Evolutionary conservation across 2,888 invertebrate genomes (phyloP).

Genomic region (Hecatera dysodea): DNA sequence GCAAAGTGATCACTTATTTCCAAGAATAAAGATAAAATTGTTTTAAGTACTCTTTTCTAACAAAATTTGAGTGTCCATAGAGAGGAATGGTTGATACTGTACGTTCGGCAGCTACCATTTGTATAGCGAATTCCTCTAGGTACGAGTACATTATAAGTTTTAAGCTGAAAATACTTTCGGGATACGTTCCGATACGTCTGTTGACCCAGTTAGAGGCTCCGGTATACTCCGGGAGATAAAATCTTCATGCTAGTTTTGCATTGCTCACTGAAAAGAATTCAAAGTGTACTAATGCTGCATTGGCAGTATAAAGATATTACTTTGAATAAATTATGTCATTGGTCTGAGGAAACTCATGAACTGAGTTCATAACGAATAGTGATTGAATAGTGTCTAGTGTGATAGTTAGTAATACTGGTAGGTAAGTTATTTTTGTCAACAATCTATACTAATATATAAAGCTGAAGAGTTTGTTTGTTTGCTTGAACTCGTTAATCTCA

Average conservation of each 20-base stretch:
- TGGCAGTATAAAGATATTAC: slow-evolving; percentile 19
- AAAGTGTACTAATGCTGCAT: slow-evolving; percentile 12
- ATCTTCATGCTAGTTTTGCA: slow-evolving; percentile 50
- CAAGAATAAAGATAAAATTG: slow-evolving; percentile 11
- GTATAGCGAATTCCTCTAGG: slow-evolving; percentile 32
- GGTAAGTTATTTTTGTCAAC: too few relatives aligned
- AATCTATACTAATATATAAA: too few relatives aligned
- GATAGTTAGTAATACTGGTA: not conserved
- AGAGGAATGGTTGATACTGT: slow-evolving; percentile 44
- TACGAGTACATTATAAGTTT: slow-evolving; percentile 53
- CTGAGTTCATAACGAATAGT: not conserved
- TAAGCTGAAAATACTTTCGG: slow-evolving; percentile 56
- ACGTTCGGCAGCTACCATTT: slow-evolving; percentile 32
- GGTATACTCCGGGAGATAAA: slow-evolving; percentile 43
- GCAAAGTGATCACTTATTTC: not conserved
- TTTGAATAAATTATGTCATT: slow-evolving; percentile 4
- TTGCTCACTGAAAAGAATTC: slow-evolving; percentile 42
- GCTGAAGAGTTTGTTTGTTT: too few relatives aligned
- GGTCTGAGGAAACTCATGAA: not conserved
- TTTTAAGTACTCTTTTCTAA: not conserved
- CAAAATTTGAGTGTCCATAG: slow-evolving; percentile 11
- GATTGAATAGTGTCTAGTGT: not conserved
- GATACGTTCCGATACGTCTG: slow-evolving; percentile 45
- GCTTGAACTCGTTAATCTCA: too few relatives aligned
- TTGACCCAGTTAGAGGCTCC: slow-evolving; percentile 52